Percentiles rank a stretch among this genome's conserved stretches.
Evolutionary conservation across 2,797 vertebrate genomes (phyloP).

Genomic region (Microctenopoma steveboyesi): DNA sequence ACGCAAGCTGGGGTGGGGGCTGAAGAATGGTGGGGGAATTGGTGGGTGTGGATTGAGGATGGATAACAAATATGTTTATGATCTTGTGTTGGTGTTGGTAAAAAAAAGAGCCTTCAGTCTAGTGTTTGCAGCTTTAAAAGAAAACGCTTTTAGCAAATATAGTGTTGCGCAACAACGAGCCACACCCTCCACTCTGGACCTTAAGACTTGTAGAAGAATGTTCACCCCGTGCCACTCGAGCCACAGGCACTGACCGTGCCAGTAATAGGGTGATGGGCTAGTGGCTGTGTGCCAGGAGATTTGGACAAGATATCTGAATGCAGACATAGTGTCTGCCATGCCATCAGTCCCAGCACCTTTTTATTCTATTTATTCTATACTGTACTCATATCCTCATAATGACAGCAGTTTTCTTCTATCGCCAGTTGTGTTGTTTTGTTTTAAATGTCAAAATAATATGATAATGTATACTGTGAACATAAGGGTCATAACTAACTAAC

Average conservation of each 20-base stretch:
- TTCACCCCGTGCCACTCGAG: slow-evolving; percentile 62
- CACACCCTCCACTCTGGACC: slow-evolving; percentile 56
- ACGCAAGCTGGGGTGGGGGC: slow-evolving; percentile 35
- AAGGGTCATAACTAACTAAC: no score
- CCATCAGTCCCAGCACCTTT: slow-evolving; percentile 29
- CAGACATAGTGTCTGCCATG: slow-evolving; percentile 56
- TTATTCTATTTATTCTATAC: not conserved
- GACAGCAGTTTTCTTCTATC: not conserved
- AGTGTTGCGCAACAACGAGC: slow-evolving; percentile 68
- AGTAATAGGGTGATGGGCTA: slow-evolving; percentile 62
- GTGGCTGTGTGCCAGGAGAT: slow-evolving; percentile 61
- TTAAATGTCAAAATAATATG: not conserved
- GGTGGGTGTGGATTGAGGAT: slow-evolving; percentile 50
- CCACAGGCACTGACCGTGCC: slow-evolving; percentile 60
- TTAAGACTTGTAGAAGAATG: slow-evolving; percentile 74
- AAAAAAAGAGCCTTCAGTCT: slow-evolving; percentile 48
- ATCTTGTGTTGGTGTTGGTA: slow-evolving; percentile 40
- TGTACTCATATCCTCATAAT: slow-evolving; percentile 31
- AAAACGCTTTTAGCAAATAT: slow-evolving; percentile 73
- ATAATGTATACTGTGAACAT: no score
- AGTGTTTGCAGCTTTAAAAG: slow-evolving; percentile 51
- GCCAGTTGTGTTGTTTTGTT: slow-evolving; percentile 1
- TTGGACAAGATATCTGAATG: slow-evolving; percentile 59
- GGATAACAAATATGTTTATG: slow-evolving; percentile 59
- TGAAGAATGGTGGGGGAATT: slow-evolving; percentile 23